Percentiles rank a stretch among this genome's conserved stretches.
Conservation (phyloP, 2,888 invertebrate genomes). For the Priocnemis perturbator region DNA sequence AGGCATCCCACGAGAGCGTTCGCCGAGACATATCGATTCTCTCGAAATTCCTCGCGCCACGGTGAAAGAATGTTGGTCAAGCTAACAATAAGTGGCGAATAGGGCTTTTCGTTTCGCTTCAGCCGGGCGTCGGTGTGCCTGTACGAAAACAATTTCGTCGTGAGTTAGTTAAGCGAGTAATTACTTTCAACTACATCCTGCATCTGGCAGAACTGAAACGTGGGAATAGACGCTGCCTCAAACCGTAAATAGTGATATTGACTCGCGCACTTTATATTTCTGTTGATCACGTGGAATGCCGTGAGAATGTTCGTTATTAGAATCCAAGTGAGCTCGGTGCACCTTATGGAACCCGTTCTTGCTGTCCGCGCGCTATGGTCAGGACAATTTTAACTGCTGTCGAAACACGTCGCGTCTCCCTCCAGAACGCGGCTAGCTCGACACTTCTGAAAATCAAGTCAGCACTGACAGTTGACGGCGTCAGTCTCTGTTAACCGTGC, state of each 20-base stretch:
- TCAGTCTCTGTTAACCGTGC: too few relatives aligned
- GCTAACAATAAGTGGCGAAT: too few relatives aligned
- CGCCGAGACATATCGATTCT: too few relatives aligned
- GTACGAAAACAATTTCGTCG: too few relatives aligned
- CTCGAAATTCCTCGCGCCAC: too few relatives aligned
- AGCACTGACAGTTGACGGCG: too few relatives aligned
- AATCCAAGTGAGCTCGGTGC: slow-evolving; percentile 27
- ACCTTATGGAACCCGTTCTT: slow-evolving; percentile 33
- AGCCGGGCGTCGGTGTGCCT: too few relatives aligned
- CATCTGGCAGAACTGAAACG: not conserved
- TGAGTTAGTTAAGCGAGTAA: slow-evolving; percentile 1
- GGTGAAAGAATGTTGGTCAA: too few relatives aligned
- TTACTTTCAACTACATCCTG: slow-evolving; percentile 2
- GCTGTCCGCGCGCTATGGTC: slow-evolving; percentile 10
- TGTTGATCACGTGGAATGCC: slow-evolving; percentile 37
- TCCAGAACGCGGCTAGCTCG: not conserved
- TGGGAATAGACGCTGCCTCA: slow-evolving; percentile 6
- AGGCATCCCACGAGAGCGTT: too few relatives aligned
- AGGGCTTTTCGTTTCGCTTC: too few relatives aligned
- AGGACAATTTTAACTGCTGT: slow-evolving; percentile 15
- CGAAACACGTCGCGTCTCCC: not conserved
- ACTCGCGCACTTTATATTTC: slow-evolving; percentile 26
- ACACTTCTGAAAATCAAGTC: too few relatives aligned
- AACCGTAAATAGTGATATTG: slow-evolving; percentile 21
- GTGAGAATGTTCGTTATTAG: slow-evolving; percentile 35